Evolutionary conservation across 1,140 invertebrate species (phyloP).

Genomic region (Bombyx mandarina): DNA sequence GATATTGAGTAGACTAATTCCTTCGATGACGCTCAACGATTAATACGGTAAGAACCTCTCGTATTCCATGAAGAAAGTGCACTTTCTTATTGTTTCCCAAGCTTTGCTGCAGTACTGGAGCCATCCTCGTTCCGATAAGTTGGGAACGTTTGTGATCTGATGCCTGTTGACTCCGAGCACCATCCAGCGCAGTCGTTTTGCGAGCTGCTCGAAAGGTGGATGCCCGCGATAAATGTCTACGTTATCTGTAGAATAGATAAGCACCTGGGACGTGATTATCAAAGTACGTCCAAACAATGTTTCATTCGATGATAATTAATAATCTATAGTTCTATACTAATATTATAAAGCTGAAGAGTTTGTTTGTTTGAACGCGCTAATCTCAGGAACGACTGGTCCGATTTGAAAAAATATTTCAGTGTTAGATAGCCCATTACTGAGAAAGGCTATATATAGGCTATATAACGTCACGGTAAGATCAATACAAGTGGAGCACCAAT

Average conservation of each 20-base stretch:
- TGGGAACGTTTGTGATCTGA: constrained; percentile 74
- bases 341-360: too few relatives aligned
- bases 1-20: constrained; percentile 1
- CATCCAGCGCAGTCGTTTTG: constrained; percentile 77
- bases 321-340: neutral
- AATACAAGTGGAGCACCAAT: too few relatives aligned
- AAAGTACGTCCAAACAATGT: neutral
- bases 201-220: constrained; percentile 76
- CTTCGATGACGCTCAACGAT: constrained; percentile 2
- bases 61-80: constrained; percentile 86
- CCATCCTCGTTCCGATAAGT: constrained; percentile 81
- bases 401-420: too few relatives aligned
- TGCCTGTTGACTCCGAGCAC: constrained; percentile 77
- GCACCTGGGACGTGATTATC: neutral
- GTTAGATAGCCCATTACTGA: too few relatives aligned
- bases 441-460: too few relatives aligned
- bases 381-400: too few relatives aligned
- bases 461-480: too few relatives aligned
- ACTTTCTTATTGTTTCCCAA: constrained; percentile 88
- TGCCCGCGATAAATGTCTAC: constrained; percentile 74
- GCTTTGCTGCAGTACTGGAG: constrained; percentile 85
- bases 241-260: constrained; percentile 48
- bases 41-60: constrained; percentile 79
- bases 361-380: too few relatives aligned
- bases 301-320: neutral